Percentiles rank a stretch among this genome's conserved stretches.
Conservation (phyloP, 2,797 vertebrate species). For the Clarias fuscus region DNA sequence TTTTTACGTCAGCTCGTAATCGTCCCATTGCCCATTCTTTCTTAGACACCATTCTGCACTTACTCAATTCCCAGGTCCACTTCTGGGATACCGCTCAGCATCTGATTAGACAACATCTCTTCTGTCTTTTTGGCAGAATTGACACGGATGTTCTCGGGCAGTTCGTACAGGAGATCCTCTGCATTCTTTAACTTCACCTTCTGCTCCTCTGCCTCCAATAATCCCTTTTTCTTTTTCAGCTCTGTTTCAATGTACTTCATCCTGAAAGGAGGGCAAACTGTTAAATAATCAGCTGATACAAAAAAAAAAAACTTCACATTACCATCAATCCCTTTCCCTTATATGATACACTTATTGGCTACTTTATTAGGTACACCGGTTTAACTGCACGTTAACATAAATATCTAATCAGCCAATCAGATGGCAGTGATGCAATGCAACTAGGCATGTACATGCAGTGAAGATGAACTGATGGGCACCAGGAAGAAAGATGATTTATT, state of each 20-base stretch:
- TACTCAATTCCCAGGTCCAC: slow-evolving; percentile 97
- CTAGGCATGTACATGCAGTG: too few relatives aligned
- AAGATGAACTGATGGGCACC: too few relatives aligned
- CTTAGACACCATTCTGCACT: slow-evolving; percentile 46
- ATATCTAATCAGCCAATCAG: too few relatives aligned
- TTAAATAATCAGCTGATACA: background rate
- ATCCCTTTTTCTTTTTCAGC: slow-evolving; percentile 83
- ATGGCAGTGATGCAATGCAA: too few relatives aligned
- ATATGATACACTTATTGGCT: too few relatives aligned
- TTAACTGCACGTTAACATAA: too few relatives aligned
- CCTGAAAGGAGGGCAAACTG: slow-evolving; percentile 57
- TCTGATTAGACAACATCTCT: slow-evolving; percentile 99
- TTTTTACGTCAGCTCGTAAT: too few relatives aligned
- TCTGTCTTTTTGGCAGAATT: slow-evolving; percentile 97
- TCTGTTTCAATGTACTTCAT: slow-evolving; percentile 84
- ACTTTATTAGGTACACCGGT: too few relatives aligned
- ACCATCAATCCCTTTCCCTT: too few relatives aligned
- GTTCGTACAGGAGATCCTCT: slow-evolving; percentile 92
- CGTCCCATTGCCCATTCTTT: background rate
- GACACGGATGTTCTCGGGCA: slow-evolving; percentile 92
- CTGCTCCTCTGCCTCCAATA: slow-evolving; percentile 90
- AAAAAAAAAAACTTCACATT: background rate
- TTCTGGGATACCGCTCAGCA: slow-evolving; percentile 97
- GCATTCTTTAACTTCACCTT: slow-evolving; percentile 92
- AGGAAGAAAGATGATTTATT: too few relatives aligned